phyloP scores from a whole-genome alignment of 1,140 invertebrate genomes.

The Geopemphigus sp. region DNA sequence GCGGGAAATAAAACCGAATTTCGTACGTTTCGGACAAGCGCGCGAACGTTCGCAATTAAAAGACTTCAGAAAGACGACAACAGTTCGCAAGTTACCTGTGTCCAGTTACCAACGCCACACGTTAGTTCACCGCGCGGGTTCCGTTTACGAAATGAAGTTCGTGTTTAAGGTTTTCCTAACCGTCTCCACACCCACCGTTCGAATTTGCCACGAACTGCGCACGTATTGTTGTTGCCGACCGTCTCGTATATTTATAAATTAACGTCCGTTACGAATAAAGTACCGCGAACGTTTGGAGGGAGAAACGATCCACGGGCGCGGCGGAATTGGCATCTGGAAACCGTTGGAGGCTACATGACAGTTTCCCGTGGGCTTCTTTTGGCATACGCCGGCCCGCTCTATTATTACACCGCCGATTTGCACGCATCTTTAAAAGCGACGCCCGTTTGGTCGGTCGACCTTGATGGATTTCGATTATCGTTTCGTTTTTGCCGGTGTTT shows the following conservation, averaged over 20 bases:
- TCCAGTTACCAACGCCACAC: no score
- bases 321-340: constrained; percentile 48
- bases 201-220: constrained; percentile 9
- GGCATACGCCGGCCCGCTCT: constrained; percentile 25
- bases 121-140: not conserved
- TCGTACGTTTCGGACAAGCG: no score
- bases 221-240: constrained; percentile 23
- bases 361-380: constrained; percentile 40
- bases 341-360: not conserved
- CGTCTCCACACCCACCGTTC: not conserved
- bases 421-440: constrained; percentile 42
- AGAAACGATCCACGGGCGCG: not conserved
- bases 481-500: no score
- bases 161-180: not conserved
- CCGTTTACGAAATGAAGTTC: not conserved
- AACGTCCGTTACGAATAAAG: constrained; percentile 8
- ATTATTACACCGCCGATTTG: constrained; percentile 44
- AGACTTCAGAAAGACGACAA: no score
- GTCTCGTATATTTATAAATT: constrained; percentile 39
- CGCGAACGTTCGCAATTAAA: no score
- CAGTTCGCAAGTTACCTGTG: no score
- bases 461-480: constrained; percentile 27
- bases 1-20: no score
- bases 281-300: not conserved
- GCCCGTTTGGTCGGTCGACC: constrained; percentile 23